Base-by-base conservation (phyloP, 2,888 invertebrate species). In the Dolomedes plantarius region DNA sequence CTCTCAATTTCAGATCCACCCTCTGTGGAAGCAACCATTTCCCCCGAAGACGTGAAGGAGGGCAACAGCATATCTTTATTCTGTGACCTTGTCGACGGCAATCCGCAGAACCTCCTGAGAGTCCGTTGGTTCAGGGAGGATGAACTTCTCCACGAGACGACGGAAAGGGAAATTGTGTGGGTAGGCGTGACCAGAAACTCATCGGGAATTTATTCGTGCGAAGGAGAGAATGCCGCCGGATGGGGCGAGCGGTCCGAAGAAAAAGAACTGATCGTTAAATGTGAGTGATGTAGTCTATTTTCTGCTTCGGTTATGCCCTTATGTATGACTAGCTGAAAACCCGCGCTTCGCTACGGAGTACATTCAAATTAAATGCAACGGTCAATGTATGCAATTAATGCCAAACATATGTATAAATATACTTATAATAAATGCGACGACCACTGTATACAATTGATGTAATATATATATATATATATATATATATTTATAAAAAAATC, bases 41-140 rank as follows among this genome's bases (percentile, higher is more conserved):
- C 78, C 2, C 88, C 88, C 0, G 80, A 82, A 27, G 86, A 81
- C 23, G 86, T 89, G 50, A 89, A 89, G 41, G 89, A 89, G 67
- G 89, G 89, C n/a, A 87, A 85, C 39, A 82, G 76, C 29, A 78
- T 89, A 19, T 83, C 88, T 13, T 76, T 89, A 36, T 85, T 89
- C 50, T 89, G 89, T 50, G 89, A 89, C 39, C 76, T 89, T 27
- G 65, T 88, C 19, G 88, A 89, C 28, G 89, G 89, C 23, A 89
- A 89, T 72, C 89, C 89, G 1, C 83, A 87, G 13, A 89, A 88
- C 29, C 86, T 88, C 16, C 76, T 88, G 0, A 71, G 83, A 28
- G 88, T 89, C 2, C 81, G 89, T 6, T 89, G 89, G 89, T 88
- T 82, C 41, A 87, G 87, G 39, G 88, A 88, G 27, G 83, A 79